Base-by-base conservation (phyloP, 2,888 invertebrate species). In the Apodemia mormo region DNA sequence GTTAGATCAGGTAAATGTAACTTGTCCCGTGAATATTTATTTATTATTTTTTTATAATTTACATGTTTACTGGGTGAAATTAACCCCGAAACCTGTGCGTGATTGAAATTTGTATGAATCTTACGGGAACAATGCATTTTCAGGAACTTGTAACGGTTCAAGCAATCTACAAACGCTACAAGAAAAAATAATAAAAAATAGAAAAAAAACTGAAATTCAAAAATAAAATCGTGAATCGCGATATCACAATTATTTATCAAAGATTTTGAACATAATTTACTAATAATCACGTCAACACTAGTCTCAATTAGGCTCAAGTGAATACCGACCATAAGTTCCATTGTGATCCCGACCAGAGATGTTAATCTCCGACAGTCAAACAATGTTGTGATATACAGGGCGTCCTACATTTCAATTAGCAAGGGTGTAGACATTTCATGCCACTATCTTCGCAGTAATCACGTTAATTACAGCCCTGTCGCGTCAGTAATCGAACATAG, bases 401-500 rank as follows among this genome's bases (percentile, higher is more conserved):
- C 78, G 75, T 77, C 80, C 78, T 82, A 82, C 80, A 79, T 85
- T 82, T 85, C 81, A 86, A 86, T 86, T 85, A 84, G 79, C 72
- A 73, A 73, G 76, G 77, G 79, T 75, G 80, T 74, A 81, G 78
- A 78, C 79, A 77, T 79, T 78, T 80, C 81, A 74, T 79, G 78
- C 80, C 80, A 82, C 85, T 83, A 82, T 84, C 81, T 78, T 76
- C 75, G 71, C 76, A 61, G 77, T 82, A 81, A 85, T 84, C 79
- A 76, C 77, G 80, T 84, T 86, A 85, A 85, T 86, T 85, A 84
- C 80, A 78, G 74, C 76, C 74, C 14, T 30, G 61, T 61, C 61
- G 61, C 61, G 61, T 61, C 76, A 76, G 78, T 75, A 80, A 82
- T 80, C 81, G 77, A 80, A 81, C 79, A 79, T 76, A 75, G 76